Percentiles rank a stretch among this genome's conserved stretches.
Evolutionary conservation across 2,797 vertebrate genomes (phyloP).

Genomic region (Darevskia nairensis): DNA sequence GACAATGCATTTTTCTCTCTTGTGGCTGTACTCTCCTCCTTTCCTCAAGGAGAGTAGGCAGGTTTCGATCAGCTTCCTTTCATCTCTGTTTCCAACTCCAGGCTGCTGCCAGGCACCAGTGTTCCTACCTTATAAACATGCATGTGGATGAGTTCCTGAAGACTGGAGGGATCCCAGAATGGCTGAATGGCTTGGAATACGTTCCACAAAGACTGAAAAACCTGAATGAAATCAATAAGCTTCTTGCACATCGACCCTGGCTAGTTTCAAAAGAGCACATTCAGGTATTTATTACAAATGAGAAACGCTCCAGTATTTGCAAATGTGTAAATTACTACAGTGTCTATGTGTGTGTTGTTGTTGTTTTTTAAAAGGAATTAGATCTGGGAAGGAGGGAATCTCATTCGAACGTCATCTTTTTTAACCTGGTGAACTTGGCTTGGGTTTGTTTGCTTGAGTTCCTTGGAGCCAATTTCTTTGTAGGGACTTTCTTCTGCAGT

Average conservation of each 20-base stretch:
- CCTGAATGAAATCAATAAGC: slow-evolving; percentile 87
- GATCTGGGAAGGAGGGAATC: not conserved
- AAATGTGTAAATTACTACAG: not conserved
- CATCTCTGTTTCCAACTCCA: slow-evolving; percentile 63
- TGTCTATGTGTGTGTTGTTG: not conserved
- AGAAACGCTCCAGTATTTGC: not conserved
- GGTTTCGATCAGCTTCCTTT: slow-evolving; percentile 14
- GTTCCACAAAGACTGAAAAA: slow-evolving; percentile 87
- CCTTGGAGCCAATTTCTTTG: not conserved
- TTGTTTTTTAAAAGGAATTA: not conserved
- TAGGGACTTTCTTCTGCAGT: not conserved
- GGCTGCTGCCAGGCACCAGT: slow-evolving; percentile 88
- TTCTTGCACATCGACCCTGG: slow-evolving; percentile 88
- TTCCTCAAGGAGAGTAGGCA: not conserved
- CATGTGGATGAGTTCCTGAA: slow-evolving; percentile 87
- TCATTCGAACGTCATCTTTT: not conserved
- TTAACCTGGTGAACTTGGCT: not conserved
- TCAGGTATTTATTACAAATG: slow-evolving; percentile 75
- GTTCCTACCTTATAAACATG: slow-evolving; percentile 87
- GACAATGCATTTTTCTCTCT: not conserved
- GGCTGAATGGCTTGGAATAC: slow-evolving; percentile 84
- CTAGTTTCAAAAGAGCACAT: slow-evolving; percentile 88
- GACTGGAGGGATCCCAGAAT: slow-evolving; percentile 84
- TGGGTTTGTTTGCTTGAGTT: not conserved
- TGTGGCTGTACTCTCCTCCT: not conserved